These are phyloP conservation scores for Heterochromis multidens DNA, from an alignment of 2,113 vertebrate species.

Conservation along the genomic window DNA sequence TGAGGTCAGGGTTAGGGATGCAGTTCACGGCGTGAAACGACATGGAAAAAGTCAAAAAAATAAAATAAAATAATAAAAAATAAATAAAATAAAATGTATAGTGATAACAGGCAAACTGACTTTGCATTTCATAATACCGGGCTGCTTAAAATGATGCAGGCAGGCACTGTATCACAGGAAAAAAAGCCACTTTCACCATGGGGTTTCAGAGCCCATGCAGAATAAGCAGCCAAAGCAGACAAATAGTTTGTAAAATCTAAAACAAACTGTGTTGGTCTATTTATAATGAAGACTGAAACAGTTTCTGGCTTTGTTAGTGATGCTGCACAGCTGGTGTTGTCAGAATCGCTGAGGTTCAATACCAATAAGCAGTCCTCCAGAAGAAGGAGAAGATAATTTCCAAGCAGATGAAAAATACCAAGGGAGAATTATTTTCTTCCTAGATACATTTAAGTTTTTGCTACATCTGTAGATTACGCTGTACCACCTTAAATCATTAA, in stretches of 20 bases:
- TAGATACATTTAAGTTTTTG: background rate
- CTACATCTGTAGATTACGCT: background rate
- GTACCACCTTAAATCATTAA: background rate
- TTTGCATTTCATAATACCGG: background rate
- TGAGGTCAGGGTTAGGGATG: background rate
- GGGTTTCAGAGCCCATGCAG: background rate
- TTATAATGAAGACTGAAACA: background rate
- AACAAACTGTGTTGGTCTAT: background rate
- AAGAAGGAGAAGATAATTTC: background rate
- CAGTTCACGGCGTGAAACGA: background rate
- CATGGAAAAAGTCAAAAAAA: background rate
- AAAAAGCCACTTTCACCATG: background rate
- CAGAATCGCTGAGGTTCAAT: background rate
- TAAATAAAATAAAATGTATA: too few relatives aligned
- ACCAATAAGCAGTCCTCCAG: background rate
- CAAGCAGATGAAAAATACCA: background rate
- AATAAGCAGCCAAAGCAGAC: slow-evolving; percentile 1
- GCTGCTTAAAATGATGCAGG: background rate
- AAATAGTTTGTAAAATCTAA: background rate
- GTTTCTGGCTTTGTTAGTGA: background rate
- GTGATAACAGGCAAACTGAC: too few relatives aligned
- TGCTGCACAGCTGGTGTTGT: background rate
- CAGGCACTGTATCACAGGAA: background rate
- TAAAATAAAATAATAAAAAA: too few relatives aligned
- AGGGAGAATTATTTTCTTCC: background rate